Conservation (phyloP, 2,888 invertebrate genomes). For the Meteorus colon region DNA sequence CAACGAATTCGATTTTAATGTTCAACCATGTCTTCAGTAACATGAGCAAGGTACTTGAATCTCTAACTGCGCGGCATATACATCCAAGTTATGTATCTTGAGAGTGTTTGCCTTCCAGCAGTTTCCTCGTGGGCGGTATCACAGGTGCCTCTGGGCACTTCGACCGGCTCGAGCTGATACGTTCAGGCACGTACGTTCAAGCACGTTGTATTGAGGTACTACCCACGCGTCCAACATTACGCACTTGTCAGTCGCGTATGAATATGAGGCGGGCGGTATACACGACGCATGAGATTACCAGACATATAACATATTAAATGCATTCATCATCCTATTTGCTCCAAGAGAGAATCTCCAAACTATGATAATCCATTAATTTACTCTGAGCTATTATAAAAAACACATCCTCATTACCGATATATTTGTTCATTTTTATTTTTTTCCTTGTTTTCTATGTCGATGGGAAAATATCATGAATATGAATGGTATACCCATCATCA, state of each 20-base stretch:
- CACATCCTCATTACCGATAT: not conserved
- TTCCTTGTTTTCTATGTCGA: not conserved
- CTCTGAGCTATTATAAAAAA: not conserved
- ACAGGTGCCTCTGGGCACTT: constrained; percentile 51
- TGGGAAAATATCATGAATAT: too few relatives aligned
- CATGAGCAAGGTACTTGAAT: constrained; percentile 21
- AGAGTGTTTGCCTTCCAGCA: constrained; percentile 39
- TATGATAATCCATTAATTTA: not conserved
- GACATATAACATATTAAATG: constrained; percentile 32
- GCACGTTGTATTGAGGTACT: constrained; percentile 27
- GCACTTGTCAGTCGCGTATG: constrained; percentile 43
- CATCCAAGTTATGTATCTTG: constrained; percentile 20
- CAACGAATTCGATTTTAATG: constrained; percentile 41
- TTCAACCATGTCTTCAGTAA: constrained; percentile 36
- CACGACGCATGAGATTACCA: constrained; percentile 7
- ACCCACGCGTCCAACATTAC: constrained; percentile 39
- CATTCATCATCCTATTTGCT: constrained; percentile 37
- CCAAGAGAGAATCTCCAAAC: not conserved
- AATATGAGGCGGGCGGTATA: constrained; percentile 20
- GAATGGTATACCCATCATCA: too few relatives aligned
- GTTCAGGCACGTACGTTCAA: constrained; percentile 5
- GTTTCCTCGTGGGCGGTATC: constrained; percentile 48
- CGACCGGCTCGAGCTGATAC: constrained; percentile 42
- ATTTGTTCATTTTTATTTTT: not conserved
- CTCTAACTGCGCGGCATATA: not conserved